Evolutionary conservation across 2,797 vertebrate species (phyloP), one percentile per base, ranked within the genome.

Genomic region (Sebastolobus alascanus): DNA sequence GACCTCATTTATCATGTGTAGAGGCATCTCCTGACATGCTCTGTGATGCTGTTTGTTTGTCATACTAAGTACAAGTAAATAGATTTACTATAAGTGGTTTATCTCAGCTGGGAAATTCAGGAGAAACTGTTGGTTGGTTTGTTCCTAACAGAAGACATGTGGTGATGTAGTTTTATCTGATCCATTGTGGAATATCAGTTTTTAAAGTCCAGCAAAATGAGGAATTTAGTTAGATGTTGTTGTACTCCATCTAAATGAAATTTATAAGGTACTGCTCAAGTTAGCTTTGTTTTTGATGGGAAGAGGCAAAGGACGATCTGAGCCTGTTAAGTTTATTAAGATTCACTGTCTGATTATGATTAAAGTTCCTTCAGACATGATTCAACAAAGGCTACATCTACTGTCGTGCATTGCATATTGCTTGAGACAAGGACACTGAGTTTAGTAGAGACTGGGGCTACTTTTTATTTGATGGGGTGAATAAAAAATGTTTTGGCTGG

Each of bases 1-100:
- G 20, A 40, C 27, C 40, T 80, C 20, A 73, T 84, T 64, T 60
- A 63, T 82, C 33, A 69, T 38, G 33, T 77, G 67, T 67, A 61
- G 65, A 69, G 37, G 40, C 25, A 31, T 75, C 70, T 2, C 16
- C 43, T 59, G 50, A 31, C n/a, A 63, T 29, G 60, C 0, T 0
- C n/a, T 8, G 0, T 33, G 18, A 43, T 70, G 20, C 56, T 73
- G 63, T 43, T 54, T 76, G 54, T 64, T 73, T 83, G 59, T 4
- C 60, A 67, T 14, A 35, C 4, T 35, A 55, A 61, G 31, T 55
- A 46, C 14, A 31, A 50, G 40, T 50, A 59, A 79, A 50, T 66
- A 16, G 22, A 68, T 38, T 75, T 18, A 33, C 25, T 25, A 13
- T 27, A 60, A 10, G 14, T 33, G 3, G 1, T 66, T 56, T 64